Base-by-base conservation (phyloP, 2,888 invertebrate genomes). In the Cheiracanthium punctorium region DNA sequence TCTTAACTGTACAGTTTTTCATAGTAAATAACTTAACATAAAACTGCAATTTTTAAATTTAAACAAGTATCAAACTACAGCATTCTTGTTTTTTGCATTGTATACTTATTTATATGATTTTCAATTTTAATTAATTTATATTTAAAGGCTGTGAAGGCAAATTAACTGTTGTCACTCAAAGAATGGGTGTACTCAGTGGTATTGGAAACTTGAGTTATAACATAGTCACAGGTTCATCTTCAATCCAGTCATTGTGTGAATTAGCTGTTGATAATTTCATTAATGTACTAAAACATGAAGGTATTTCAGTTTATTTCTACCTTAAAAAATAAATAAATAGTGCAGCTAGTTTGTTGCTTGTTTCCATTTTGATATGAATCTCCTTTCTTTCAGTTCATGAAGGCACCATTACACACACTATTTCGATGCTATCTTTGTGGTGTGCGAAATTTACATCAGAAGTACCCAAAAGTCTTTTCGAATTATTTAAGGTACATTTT, bases 371-470 rank as follows among this genome's bases (percentile, higher is more conserved):
- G 20, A 48, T 48, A 2, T 48, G 2, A 48, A 1, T 2, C n/a
- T 20, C 1, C 52, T 8, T 14, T 52, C 71, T 89, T 91, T 14
- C 90, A 93, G 96, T 96, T 41, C 97, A 98, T 91, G 98, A 98
- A 92, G 96, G 96, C 90, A 97, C 96, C 0, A 92, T 98, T 76
- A 94, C 96, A 88, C 95, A 94, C 90, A 95, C 96, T 8, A 93
- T 98, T 30, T 95, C 96, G 90, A 95, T 95, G 94, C 94, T 97
- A 92, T 93, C 95, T 8, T 91, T 94, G 30, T 98, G 98, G 98
- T 94, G 95, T 73, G 90, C 91, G 20, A 94, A 95, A 90, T 94
- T 95, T 88, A 92, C 92, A 0, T 93, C 92, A n/a, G 93, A 94
- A 88, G 92, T 95, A 43, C 95, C 96, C 0, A 93, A 93, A 86